These are phyloP conservation scores for Crenichthys baileyi DNA, from an alignment of 2,797 vertebrate genomes.

Conservation along the genomic window DNA sequence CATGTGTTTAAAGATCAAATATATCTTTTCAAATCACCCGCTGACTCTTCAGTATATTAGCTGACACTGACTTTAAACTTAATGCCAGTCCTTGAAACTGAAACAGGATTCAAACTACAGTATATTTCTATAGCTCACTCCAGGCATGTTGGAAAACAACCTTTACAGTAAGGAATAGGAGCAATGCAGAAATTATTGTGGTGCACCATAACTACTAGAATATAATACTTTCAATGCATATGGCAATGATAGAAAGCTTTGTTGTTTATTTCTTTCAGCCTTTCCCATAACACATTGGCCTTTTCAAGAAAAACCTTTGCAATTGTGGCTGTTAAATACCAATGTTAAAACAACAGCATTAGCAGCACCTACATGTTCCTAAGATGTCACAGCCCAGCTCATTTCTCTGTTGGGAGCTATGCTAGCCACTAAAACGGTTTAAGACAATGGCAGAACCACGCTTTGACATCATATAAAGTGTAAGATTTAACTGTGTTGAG, in stretches of 20 bases:
- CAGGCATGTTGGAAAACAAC: background rate
- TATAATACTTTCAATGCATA: no score
- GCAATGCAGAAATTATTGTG: background rate
- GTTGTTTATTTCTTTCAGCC: background rate
- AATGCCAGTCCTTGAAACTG: background rate
- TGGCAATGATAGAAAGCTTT: background rate
- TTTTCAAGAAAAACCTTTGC: background rate
- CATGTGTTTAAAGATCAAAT: background rate
- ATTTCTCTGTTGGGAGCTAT: background rate
- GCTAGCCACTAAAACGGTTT: background rate
- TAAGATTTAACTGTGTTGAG: background rate
- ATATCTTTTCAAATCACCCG: background rate
- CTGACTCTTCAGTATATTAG: background rate
- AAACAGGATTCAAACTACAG: background rate
- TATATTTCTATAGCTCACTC: background rate
- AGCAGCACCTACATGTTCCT: background rate
- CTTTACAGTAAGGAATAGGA: background rate
- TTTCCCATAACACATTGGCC: background rate
- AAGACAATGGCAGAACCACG: background rate
- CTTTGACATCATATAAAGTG: background rate
- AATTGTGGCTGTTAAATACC: background rate
- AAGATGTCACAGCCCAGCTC: background rate
- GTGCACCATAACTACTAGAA: no score
- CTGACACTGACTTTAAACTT: background rate
- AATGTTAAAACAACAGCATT: background rate